Base-by-base conservation (phyloP, 2,888 invertebrate species). In the Epirrhoe alternata region DNA sequence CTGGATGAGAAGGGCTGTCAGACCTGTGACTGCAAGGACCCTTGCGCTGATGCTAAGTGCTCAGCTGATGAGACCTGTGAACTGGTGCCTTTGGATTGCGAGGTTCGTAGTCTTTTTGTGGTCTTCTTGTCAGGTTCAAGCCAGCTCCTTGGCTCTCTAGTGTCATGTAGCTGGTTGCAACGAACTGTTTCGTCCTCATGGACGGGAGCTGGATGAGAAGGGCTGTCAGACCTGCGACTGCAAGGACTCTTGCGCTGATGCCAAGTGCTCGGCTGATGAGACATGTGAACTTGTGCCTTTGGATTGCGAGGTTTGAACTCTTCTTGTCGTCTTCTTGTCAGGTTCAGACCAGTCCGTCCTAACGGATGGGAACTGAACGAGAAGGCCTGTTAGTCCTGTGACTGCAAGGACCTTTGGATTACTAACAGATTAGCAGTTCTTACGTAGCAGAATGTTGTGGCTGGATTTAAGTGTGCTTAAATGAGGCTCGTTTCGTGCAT, bases 331-430 rank as follows among this genome's bases (percentile, higher is more conserved):
- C 24, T n/a, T n/a, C n/a, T n/a, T n/a, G n/a, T n/a, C 24, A 24
- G 24, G 24, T 24, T 24, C 24, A 24, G 24, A 24, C 24, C 24
- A 24, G 24, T 82, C 10, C 93, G 94, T 57, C 75, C 85, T 0
- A 87, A 93, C 64, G 93, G 93, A 0, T 73, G 82, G 1, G 79
- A 82, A 30, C 71, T 93, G 53, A 88, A 93, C 74, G 88, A 86
- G 3, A 93, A 90, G 8, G 97, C 97, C 0, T 97, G 97, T 77
- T 95, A 96, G 0, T 95, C 94, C 0, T 97, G 97, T 80, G 92
- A 94, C 57, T 97, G 97, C 80, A 89, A 95, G 10, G 95, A 97
- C 80, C 97, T 97, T 0, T 97, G 97, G n/a, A n/a, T n/a, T n/a
- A n/a, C n/a, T n/a, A n/a, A n/a, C n/a, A n/a, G n/a, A n/a, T n/a